Base-by-base conservation (phyloP, 1,140 invertebrate species). In the Akabosia matsudoensis region DNA sequence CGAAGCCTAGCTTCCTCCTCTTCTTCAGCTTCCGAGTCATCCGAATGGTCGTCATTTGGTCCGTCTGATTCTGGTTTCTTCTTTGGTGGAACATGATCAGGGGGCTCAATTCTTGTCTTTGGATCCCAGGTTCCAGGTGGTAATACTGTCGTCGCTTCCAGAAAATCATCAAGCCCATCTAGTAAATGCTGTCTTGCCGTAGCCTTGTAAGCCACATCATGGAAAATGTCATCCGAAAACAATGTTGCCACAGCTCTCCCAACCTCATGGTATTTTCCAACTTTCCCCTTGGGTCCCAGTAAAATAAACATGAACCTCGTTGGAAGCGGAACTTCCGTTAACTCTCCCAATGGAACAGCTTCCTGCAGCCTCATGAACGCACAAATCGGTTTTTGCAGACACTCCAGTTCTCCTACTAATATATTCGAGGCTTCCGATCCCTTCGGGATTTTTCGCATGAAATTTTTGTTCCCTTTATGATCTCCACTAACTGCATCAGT, bases 101-200 rank as follows among this genome's bases (percentile, higher is more conserved):
- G 84, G 26, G 84, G 84, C 74, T 85, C 84, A 61, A 85, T 82
- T 45, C 84, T 70, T 52, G 84, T 84, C 26, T 76, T 80, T 13
- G 85, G 82, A 77, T 84, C 82, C 84, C 85, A 87, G 75, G 84
- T 85, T 51, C 82, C 83, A 30, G 86, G 85, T 52, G 86, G 85
- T 33, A 87, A 82, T n/a, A 87, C 82, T 22, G 84, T 83, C 22
- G 83, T 79, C 0, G 80, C 79, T 45, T 85, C 80, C n/a, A 86
- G 73, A 78, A 87, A 87, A 54, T 82, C 76, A 77, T 87, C 86
- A 10, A 87, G 74, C 7, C 82, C 84, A 56, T 81, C 80, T 16
- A 87, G 64, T 22, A 87, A 72, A 51, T 86, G 82, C 13, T 80
- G 51, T 54, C 78, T 76, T 76, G 79, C 80, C 72, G 81, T 78